Base-by-base conservation (phyloP, 2,888 invertebrate genomes). In the Oegoconia quadripuncta region DNA sequence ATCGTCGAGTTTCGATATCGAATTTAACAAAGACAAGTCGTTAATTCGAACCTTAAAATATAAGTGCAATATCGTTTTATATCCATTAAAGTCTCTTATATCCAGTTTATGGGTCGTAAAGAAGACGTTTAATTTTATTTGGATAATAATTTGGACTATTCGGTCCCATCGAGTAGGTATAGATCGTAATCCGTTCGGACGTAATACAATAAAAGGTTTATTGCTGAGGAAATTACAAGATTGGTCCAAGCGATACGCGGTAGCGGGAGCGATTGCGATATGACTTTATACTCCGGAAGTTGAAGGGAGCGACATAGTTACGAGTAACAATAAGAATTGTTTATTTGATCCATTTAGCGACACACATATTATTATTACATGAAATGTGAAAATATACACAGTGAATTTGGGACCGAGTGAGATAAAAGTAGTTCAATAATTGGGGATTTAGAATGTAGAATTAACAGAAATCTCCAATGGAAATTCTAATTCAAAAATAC, bases 151-250 rank as follows among this genome's bases (percentile, higher is more conserved):
- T 22, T 18, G 25, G 23, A 26, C 34, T 26, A 34, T 26, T 11
- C 15, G 9, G 22, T 29, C 22, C 28, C 14, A 22, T 22, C 18
- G 29, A 29, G 27, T 23, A 20, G 9, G 23, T n/a, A n/a, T n/a
- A n/a, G 37, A 14, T 25, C 31, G 31, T 37, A 32, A 32, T 25
- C 37, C 37, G 18, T n/a, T 29, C 29, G 13, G 26, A 34, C 28
- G 8, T 11, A 37, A 32, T 31, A 37, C 31, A 31, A 37, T 37
- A 37, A 37, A 37, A 37, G 26, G 31, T 37, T 37, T 37, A 37
- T 37, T 16, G 31, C 28, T 14, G 30, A 22, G 37, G 31, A 23
- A 22, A 29, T 12, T 22, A 16, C 5, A 7, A 8, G 17, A 12
- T n/a, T 12, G 37, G 37, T 18, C 9, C 26, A 26, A 31, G 31